Conservation (phyloP, 2,888 invertebrate genomes). For the Seira sanloemensis region DNA sequence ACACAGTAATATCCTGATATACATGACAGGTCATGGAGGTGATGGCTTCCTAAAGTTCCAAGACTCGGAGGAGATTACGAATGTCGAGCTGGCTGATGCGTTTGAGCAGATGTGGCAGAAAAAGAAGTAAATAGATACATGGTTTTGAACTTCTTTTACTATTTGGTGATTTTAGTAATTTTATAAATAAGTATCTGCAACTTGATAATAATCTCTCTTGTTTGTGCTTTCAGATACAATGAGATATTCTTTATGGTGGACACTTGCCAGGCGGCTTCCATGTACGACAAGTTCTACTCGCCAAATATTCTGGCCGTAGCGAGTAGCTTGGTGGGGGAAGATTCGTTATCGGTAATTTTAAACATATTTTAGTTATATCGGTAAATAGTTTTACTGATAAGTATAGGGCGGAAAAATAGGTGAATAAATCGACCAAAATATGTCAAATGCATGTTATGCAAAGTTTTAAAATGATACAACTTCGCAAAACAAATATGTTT, state of each 20-base stretch:
- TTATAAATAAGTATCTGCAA: too few relatives aligned
- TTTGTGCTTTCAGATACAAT: constrained; percentile 88
- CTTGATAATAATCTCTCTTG: too few relatives aligned
- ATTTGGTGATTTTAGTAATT: too few relatives aligned
- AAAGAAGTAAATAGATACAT: constrained; percentile 87
- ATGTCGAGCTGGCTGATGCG: constrained; percentile 98
- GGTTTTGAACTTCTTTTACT: too few relatives aligned
- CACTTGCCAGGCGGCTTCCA: constrained; percentile 98
- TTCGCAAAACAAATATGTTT: too few relatives aligned
- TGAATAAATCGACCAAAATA: too few relatives aligned
- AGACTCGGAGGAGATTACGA: constrained; percentile 98
- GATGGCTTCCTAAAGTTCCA: constrained; percentile 99
- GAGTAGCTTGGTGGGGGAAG: constrained; percentile 98
- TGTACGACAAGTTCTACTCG: constrained; percentile 98
- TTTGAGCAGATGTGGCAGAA: constrained; percentile 99
- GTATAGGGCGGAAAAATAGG: too few relatives aligned
- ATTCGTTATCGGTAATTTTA: constrained; percentile 94
- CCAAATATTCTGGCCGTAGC: constrained; percentile 98
- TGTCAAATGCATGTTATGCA: too few relatives aligned
- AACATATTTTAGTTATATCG: too few relatives aligned
- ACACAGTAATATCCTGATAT: constrained; percentile 96
- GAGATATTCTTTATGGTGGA: constrained; percentile 99
- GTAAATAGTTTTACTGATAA: too few relatives aligned
- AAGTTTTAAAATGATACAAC: too few relatives aligned
- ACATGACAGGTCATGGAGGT: constrained; percentile 97